Conservation (phyloP, 2,888 invertebrate genomes). For the Spisula subtruncata region DNA sequence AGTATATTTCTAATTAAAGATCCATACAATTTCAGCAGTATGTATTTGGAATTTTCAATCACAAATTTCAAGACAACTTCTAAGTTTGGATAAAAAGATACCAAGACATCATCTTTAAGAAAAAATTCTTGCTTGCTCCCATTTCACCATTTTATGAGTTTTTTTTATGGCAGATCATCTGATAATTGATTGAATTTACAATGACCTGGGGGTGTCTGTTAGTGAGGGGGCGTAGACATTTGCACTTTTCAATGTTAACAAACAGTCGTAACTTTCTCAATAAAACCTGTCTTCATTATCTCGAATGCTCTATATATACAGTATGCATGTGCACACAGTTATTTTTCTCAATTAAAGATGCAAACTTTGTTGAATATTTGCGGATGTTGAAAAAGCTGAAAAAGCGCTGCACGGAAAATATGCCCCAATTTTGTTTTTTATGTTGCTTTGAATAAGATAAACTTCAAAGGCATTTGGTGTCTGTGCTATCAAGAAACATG, state of each 20-base stretch:
- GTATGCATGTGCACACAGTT: background rate
- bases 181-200: too few relatives aligned
- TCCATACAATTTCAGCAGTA: too few relatives aligned
- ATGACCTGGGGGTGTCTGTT: too few relatives aligned
- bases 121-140: too few relatives aligned
- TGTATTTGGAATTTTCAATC: too few relatives aligned
- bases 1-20: too few relatives aligned
- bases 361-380: background rate
- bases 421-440: conserved; percentile 22
- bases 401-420: background rate
- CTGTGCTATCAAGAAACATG: conserved; percentile 39
- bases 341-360: background rate
- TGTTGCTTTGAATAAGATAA: conserved; percentile 20
- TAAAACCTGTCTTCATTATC: background rate
- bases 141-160: too few relatives aligned
- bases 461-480: conserved; percentile 51
- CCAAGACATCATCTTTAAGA: too few relatives aligned
- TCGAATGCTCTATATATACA: background rate
- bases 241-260: background rate
- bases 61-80: too few relatives aligned
- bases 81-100: too few relatives aligned
- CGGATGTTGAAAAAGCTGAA: conserved; percentile 3
- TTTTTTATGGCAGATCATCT: too few relatives aligned
- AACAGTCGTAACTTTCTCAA: background rate
- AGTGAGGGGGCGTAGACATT: too few relatives aligned